Base-by-base conservation (phyloP, 1,140 invertebrate genomes). In the Drosophila simulans region DNA sequence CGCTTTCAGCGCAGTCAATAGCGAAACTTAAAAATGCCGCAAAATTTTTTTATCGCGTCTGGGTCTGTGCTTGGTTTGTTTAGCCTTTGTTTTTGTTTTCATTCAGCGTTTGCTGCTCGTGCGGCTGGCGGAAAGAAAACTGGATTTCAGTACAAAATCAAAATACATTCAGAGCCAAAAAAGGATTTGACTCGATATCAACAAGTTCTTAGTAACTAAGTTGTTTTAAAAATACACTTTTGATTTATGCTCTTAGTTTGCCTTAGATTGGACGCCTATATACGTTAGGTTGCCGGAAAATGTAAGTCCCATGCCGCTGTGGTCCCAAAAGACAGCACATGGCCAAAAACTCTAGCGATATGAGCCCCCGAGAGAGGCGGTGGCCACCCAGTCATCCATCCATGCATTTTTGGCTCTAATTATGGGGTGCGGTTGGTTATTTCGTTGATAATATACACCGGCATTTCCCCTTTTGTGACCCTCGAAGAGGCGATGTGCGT, bases 361-460 rank as follows among this genome's bases (percentile, higher is more conserved):
- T 17, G 39, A 34, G 40, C 12, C 34, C 48, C 39, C 34, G 11
- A 43, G 39, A 31, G 25, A 1, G 13, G 8, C 22, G 13, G n/a
- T 11, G n/a, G 15, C 11, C 57, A 48, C 10, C 45, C 49, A 12
- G 37, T 7, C 49, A 57, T 13, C 49, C 59, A 64, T 57, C 60
- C 58, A 65, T 65, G 46, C 35, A 27, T 27, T 40, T 40, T 49
- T 25, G 17, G 10, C 12, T 57, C 75, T 76, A 76, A 76, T 83
- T 83, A 88, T 58, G 31, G 48, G 48, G 31, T 65, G 43, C n/a
- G 58, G 48, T 31, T 42, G 10, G 40, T 62, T 75, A 54, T 73
- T 56, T 37, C 20, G 45, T 59, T 83, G 86, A 83, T 86, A 72
- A 88, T 80, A 81, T 53, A 78, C 31, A 42, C 43, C 45, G 27